These are phyloP conservation scores for Lagodon rhomboides DNA, from an alignment of 2,797 vertebrate species.

Conservation along the genomic window DNA sequence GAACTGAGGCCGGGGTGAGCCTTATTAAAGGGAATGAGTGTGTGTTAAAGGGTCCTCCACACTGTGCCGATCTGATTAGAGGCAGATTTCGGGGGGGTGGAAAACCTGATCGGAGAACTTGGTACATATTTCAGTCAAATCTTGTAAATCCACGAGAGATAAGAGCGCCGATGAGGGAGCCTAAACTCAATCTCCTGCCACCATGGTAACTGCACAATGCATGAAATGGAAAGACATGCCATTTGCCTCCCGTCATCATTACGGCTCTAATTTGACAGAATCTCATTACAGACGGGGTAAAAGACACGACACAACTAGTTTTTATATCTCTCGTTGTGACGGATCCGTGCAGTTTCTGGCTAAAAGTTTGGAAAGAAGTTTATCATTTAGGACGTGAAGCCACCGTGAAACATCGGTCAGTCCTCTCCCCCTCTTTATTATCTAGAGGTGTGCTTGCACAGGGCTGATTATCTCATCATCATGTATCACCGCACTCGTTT, in stretches of 20 bases:
- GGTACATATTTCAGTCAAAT: conserved; percentile 56
- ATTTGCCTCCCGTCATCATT: conserved; percentile 39
- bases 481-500: conserved; percentile 32
- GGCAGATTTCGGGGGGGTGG: background rate
- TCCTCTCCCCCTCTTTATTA: conserved; percentile 21
- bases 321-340: conserved; percentile 25
- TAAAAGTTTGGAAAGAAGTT: conserved; percentile 16
- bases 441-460: conserved; percentile 21
- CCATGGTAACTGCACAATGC: conserved; percentile 35
- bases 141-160: conserved; percentile 57
- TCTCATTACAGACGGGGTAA: conserved; percentile 41
- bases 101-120: conserved; percentile 36
- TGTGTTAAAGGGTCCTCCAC: conserved; percentile 4
- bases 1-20: conserved; percentile 18
- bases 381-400: conserved; percentile 61
- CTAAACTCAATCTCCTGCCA: conserved; percentile 39
- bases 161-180: conserved; percentile 58
- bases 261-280: conserved; percentile 53
- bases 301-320: conserved; percentile 32
- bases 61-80: conserved; percentile 1
- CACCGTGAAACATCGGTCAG: conserved; percentile 21
- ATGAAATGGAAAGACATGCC: conserved; percentile 38
- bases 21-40: conserved; percentile 30
- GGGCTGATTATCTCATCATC: conserved; percentile 25
- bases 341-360: conserved; percentile 19